Evolutionary conservation across 2,888 invertebrate species (phyloP).

Genomic region (Mythimna lalbum): DNA sequence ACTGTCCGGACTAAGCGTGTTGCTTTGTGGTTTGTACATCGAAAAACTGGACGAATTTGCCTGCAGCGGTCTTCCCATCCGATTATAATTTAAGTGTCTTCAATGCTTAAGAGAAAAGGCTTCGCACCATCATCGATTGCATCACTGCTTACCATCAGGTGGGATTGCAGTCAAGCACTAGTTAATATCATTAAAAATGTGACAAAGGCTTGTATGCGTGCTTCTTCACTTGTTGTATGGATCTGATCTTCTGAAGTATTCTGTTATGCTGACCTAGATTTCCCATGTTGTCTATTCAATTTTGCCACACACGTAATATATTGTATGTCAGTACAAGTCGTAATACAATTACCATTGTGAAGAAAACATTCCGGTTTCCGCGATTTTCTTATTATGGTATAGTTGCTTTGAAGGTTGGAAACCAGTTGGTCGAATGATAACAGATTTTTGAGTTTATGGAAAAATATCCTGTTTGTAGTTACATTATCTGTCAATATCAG

Average conservation of each 20-base stretch:
- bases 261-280: slow-evolving; percentile 63
- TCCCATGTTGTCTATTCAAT: slow-evolving; percentile 67
- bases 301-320: slow-evolving; percentile 57
- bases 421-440: background rate
- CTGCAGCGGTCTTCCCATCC: too few relatives aligned
- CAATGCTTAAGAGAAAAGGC: too few relatives aligned
- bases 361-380: slow-evolving; percentile 30
- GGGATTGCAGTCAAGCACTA: too few relatives aligned
- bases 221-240: background rate
- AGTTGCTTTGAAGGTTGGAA: slow-evolving; percentile 9
- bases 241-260: slow-evolving; percentile 17
- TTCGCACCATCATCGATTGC: too few relatives aligned
- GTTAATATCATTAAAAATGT: too few relatives aligned
- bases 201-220: too few relatives aligned
- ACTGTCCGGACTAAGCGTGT: too few relatives aligned
- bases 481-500: background rate
- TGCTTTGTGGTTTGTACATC: too few relatives aligned
- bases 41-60: too few relatives aligned
- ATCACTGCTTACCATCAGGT: too few relatives aligned
- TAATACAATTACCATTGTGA: slow-evolving; percentile 52
- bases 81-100: too few relatives aligned
- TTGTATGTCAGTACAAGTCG: slow-evolving; percentile 40
- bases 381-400: slow-evolving; percentile 9
- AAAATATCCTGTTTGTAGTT: background rate
- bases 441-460: background rate